Conservation (phyloP, 2,888 invertebrate genomes). For the Nomada hirtipes region DNA sequence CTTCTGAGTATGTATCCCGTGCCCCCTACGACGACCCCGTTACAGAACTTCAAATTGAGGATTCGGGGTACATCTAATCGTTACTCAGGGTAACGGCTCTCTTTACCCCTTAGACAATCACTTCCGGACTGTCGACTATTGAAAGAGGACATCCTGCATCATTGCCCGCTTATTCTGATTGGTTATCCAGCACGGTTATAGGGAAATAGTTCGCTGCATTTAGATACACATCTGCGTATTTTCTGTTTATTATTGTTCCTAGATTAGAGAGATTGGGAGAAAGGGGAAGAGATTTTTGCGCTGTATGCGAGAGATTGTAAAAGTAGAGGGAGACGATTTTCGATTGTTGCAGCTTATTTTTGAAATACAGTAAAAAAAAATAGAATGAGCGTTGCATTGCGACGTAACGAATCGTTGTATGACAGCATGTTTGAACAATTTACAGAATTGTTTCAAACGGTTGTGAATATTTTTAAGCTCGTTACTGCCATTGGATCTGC, state of each 20-base stretch:
- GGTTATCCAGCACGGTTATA: slow-evolving; percentile 51
- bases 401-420: slow-evolving; percentile 11
- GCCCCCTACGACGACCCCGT: slow-evolving; percentile 70
- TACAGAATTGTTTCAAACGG: background rate
- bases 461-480: slow-evolving; percentile 11
- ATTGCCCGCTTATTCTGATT: slow-evolving; percentile 52
- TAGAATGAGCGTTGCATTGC: slow-evolving; percentile 21
- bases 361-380: background rate
- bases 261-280: background rate
- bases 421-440: slow-evolving; percentile 11
- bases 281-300: too few relatives aligned
- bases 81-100: slow-evolving; percentile 61
- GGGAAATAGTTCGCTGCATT: slow-evolving; percentile 65
- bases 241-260: slow-evolving; percentile 8
- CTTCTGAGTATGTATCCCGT: slow-evolving; percentile 40
- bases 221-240: slow-evolving; percentile 63
- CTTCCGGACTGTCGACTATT: slow-evolving; percentile 55
- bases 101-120: slow-evolving; percentile 59
- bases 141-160: slow-evolving; percentile 64
- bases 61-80: slow-evolving; percentile 69
- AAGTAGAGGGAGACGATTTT: background rate
- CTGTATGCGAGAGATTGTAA: too few relatives aligned
- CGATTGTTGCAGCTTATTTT: too few relatives aligned
- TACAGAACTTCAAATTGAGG: slow-evolving; percentile 70
- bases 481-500: slow-evolving; percentile 8